phyloP scores from a whole-genome alignment of 2,797 vertebrate genomes.

The Molossus molossus region DNA sequence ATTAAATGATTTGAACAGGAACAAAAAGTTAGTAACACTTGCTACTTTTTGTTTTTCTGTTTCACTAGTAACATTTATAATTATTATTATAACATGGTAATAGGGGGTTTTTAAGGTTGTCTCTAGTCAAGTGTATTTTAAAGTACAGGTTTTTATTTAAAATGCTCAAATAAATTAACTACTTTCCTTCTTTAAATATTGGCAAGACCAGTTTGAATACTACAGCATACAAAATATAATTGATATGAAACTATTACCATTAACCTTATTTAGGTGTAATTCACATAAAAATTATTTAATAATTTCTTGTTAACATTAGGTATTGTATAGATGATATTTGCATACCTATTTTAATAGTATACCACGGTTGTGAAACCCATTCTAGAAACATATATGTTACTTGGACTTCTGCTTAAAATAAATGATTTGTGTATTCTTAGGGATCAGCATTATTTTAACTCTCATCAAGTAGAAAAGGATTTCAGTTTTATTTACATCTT shows the following conservation, averaged over 20 bases:
- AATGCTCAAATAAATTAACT: constrained; percentile 2
- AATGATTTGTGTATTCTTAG: constrained; percentile 41
- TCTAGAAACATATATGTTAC: background rate
- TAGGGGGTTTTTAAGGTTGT: background rate
- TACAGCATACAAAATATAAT: constrained; percentile 37
- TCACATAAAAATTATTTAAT: constrained; percentile 44
- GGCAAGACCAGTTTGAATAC: constrained; percentile 17
- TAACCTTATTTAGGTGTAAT: constrained; percentile 21
- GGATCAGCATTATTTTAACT: background rate
- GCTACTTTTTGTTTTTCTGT: constrained; percentile 41
- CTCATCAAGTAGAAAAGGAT: constrained; percentile 9
- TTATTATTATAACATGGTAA: background rate
- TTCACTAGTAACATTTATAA: constrained; percentile 27
- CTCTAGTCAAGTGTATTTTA: constrained; percentile 8
- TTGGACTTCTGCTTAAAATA: constrained; percentile 8
- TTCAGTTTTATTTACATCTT: constrained; percentile 49
- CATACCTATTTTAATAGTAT: background rate
- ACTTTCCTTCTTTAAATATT: background rate
- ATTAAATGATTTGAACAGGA: constrained; percentile 31
- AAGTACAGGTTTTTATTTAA: constrained; percentile 36
- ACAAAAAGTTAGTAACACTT: constrained; percentile 44
- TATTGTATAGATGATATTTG: background rate
- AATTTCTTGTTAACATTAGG: background rate
- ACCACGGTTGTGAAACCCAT: background rate
- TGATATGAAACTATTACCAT: background rate